phyloP scores from a whole-genome alignment of 2,888 invertebrate genomes.

The Pinctada fucata region DNA sequence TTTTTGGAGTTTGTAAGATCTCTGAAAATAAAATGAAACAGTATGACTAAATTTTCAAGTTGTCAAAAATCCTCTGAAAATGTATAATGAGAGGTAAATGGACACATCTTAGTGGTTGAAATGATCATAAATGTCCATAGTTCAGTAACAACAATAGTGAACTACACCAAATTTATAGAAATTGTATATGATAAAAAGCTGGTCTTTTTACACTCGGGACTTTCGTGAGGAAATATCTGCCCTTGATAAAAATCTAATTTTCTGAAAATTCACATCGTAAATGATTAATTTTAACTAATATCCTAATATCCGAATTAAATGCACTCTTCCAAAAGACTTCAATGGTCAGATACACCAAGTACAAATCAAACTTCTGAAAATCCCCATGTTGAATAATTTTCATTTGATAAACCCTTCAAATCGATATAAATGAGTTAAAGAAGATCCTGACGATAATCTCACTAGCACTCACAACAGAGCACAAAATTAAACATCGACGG shows the following conservation, averaged over 20 bases:
- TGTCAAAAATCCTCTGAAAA: not conserved
- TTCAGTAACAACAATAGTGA: conserved; percentile 14
- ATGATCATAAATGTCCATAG: conserved; percentile 13
- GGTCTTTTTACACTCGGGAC: conserved; percentile 4
- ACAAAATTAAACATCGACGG: too few species aligned
- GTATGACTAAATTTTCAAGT: not conserved
- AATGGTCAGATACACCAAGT: not conserved
- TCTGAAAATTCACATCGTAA: too few species aligned
- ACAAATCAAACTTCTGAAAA: not conserved
- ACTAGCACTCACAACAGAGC: too few species aligned
- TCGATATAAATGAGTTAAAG: too few species aligned
- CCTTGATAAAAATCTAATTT: conserved; percentile 4
- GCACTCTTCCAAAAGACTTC: conserved; percentile 1
- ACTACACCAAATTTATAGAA: conserved; percentile 12
- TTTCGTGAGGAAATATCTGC: conserved; percentile 3
- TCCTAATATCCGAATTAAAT: too few species aligned
- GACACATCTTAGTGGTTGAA: conserved; percentile 14
- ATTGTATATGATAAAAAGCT: conserved; percentile 12
- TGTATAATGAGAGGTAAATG: conserved; percentile 10
- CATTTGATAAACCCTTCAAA: too few species aligned
- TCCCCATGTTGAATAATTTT: conserved; percentile 5
- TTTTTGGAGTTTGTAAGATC: not conserved
- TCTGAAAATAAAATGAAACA: conserved; percentile 3
- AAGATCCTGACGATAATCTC: too few species aligned
- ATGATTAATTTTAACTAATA: too few species aligned